Conservation (phyloP, 2,888 invertebrate genomes). For the Acleris emargana region DNA sequence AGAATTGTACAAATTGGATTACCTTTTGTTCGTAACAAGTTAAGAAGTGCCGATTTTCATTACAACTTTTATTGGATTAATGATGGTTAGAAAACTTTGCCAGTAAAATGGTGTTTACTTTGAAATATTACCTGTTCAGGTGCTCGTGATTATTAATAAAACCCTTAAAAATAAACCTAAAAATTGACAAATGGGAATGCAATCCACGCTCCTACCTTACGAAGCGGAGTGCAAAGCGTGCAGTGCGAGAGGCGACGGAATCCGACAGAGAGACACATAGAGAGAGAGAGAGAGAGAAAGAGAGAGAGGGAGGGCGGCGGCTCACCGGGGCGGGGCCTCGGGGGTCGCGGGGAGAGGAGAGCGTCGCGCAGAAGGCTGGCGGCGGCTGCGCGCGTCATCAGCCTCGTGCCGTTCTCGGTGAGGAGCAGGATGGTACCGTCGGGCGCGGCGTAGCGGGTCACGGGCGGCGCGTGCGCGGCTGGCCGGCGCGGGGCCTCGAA, state of each 20-base stretch:
- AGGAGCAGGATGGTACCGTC: constrained; percentile 86
- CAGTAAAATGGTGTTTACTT: constrained; percentile 24
- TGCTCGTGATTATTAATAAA: constrained; percentile 29
- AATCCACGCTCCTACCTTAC: constrained; percentile 77
- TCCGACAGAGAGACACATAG: constrained; percentile 66
- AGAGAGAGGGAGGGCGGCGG: constrained; percentile 76
- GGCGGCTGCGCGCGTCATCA: constrained; percentile 81
- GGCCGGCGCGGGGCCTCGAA: constrained; percentile 76
- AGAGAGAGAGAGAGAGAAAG: constrained; percentile 60
- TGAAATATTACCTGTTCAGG: constrained; percentile 25
- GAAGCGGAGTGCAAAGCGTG: constrained; percentile 79
- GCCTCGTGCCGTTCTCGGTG: constrained; percentile 86
- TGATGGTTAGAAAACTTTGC: constrained; percentile 30
- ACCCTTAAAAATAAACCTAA: constrained; percentile 8
- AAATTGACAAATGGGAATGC: constrained; percentile 9
- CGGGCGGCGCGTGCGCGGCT: constrained; percentile 74
- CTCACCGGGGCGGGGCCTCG: constrained; percentile 81
- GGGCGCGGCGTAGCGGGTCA: constrained; percentile 85
- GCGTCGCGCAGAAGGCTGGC: constrained; percentile 81
- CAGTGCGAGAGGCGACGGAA: constrained; percentile 79
- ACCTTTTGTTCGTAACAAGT: constrained; percentile 30
- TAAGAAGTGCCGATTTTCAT: constrained; percentile 36
- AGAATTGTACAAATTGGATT: constrained; percentile 32
- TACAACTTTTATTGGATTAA: constrained; percentile 33
- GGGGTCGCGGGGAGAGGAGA: constrained; percentile 81